A percentile compares a stretch with the other conserved stretches of the same genome.
Conservation (phyloP, 1,140 invertebrate genomes). For the Heliconius himera region DNA sequence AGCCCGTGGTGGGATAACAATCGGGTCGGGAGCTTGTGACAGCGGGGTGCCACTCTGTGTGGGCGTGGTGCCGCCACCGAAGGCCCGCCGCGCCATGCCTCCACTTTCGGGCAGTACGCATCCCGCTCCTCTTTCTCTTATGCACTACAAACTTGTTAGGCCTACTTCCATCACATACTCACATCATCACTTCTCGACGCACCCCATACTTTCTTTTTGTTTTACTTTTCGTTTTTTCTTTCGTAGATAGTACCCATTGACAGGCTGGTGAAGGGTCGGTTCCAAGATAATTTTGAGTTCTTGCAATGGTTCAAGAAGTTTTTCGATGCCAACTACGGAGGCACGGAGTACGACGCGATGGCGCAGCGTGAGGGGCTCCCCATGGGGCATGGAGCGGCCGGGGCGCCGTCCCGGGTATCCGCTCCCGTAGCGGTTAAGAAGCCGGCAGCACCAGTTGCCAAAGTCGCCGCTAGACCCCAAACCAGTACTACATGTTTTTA, state of each 20-base stretch:
- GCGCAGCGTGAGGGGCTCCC: slow-evolving; percentile 68
- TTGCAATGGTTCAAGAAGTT: slow-evolving; percentile 99
- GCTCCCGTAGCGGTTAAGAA: slow-evolving; percentile 71
- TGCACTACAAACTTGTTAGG: slow-evolving; percentile 41
- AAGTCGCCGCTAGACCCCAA: slow-evolving; percentile 82
- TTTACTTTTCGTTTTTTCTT: slow-evolving; percentile 79
- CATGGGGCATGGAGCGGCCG: slow-evolving; percentile 85
- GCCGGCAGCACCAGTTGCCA: slow-evolving; percentile 76
- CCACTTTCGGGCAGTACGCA: slow-evolving; percentile 76
- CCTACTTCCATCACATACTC: slow-evolving; percentile 26
- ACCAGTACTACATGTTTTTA: slow-evolving; percentile 81
- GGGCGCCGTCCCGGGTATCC: slow-evolving; percentile 61
- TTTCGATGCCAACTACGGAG: slow-evolving; percentile 99
- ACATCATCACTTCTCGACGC: slow-evolving; percentile 18
- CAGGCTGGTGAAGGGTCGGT: slow-evolving; percentile 97
- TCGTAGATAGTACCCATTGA: slow-evolving; percentile 97
- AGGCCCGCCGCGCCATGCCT: slow-evolving; percentile 53
- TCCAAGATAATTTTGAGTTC: slow-evolving; percentile 99
- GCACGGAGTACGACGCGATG: slow-evolving; percentile 94
- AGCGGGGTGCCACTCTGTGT: slow-evolving; percentile 71
- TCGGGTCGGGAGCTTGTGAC: slow-evolving; percentile 74
- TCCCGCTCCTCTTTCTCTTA: slow-evolving; percentile 41
- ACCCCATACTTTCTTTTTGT: slow-evolving; percentile 55
- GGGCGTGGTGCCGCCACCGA: slow-evolving; percentile 49
- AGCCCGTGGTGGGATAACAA: slow-evolving; percentile 84